Evolutionary conservation across 2,888 invertebrate genomes (phyloP).

Genomic region (Chymomyza caudatula): DNA sequence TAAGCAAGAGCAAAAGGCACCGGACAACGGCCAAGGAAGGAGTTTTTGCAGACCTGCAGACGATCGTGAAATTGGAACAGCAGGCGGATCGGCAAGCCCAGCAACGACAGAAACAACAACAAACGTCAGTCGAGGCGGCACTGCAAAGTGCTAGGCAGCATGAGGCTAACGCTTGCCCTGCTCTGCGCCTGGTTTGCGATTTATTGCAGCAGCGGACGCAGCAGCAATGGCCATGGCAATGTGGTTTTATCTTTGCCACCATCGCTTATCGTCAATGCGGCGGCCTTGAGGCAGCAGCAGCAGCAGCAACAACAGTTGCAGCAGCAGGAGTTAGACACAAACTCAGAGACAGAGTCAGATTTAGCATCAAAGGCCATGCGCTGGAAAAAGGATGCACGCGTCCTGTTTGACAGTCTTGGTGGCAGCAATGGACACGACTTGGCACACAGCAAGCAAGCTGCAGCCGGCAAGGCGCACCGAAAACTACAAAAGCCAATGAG

Average conservation of each 20-base stretch:
- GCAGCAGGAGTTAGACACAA: background rate
- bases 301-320: conserved; percentile 21
- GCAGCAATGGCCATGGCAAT: conserved; percentile 54
- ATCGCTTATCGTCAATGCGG: conserved; percentile 74
- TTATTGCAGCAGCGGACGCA: conserved; percentile 68
- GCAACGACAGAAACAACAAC: conserved; percentile 1
- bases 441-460: conserved; percentile 40
- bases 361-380: conserved; percentile 14
- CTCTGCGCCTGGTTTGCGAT: conserved; percentile 71
- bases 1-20: conserved; percentile 32
- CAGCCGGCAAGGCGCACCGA: conserved; percentile 24
- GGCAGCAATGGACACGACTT: conserved; percentile 50
- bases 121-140: conserved; percentile 10
- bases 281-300: conserved; percentile 64
- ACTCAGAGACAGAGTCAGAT: conserved; percentile 4
- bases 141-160: conserved; percentile 53
- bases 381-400: conserved; percentile 68
- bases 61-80: conserved; percentile 51
- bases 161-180: conserved; percentile 74
- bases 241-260: conserved; percentile 75
- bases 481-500: conserved; percentile 9
- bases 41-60: conserved; percentile 32
- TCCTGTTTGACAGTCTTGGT: conserved; percentile 51
- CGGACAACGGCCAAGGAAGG: conserved; percentile 46
- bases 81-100: background rate